Percentiles rank a stretch among this genome's conserved stretches.
These are phyloP conservation scores for Erebia palarica DNA, from an alignment of 2,888 invertebrate genomes.

Conservation along the genomic window DNA sequence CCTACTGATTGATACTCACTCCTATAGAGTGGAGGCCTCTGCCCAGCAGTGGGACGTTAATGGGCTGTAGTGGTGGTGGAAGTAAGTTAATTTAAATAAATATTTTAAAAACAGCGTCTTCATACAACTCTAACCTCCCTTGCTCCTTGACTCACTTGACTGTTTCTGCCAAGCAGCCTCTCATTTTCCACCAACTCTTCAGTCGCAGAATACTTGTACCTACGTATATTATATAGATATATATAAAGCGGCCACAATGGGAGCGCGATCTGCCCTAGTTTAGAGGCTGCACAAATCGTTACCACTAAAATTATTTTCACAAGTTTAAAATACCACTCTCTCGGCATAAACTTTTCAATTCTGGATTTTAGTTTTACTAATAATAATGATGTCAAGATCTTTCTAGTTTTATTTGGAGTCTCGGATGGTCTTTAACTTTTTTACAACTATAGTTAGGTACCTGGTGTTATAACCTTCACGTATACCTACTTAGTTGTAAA, in stretches of 20 bases:
- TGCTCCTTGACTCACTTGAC: too few species aligned
- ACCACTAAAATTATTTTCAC: constrained; percentile 40
- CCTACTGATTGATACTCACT: too few species aligned
- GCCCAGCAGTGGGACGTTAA: too few species aligned
- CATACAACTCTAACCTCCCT: too few species aligned
- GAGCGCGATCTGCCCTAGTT: constrained; percentile 35
- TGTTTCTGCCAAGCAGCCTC: neutral
- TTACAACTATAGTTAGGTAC: too few species aligned
- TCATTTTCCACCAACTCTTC: neutral
- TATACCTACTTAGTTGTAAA: too few species aligned
- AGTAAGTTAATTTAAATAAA: too few species aligned
- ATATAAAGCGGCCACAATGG: constrained; percentile 35
- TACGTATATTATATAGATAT: constrained; percentile 36
- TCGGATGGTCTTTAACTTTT: neutral
- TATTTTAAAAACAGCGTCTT: too few species aligned
- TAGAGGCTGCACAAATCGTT: constrained; percentile 38
- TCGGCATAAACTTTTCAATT: constrained; percentile 35
- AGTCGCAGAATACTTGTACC: constrained; percentile 26
- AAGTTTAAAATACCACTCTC: constrained; percentile 37
- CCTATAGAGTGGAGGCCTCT: too few species aligned
- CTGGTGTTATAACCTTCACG: too few species aligned
- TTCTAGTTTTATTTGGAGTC: neutral
- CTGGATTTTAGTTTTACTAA: constrained; percentile 20
- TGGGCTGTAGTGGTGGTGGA: too few species aligned
- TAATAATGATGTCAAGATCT: constrained; percentile 11